Evolutionary conservation across 2,888 invertebrate species (phyloP), one percentile per base, ranked within the genome.

Genomic region (Polymixis lichenea): DNA sequence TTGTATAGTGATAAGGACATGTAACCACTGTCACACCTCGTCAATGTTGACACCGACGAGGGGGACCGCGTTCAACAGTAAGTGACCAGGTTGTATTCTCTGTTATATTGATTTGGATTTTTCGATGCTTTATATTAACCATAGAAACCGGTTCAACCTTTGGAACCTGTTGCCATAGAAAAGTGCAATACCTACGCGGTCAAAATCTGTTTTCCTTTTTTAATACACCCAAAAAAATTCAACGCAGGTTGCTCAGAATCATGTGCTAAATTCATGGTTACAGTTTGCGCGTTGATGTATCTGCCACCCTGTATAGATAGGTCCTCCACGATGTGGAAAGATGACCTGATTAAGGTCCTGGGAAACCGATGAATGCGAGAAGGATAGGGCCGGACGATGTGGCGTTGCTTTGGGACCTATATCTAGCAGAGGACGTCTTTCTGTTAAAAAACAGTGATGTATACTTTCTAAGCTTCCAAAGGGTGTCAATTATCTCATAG

Each of bases 21-120:
- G 91, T 91, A 90, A 89, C 90, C 81, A 93, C 85, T 90, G 92
- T 93, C 92, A 92, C 93, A 90, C 93, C 93, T 92, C 91, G 91
- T 92, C 92, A 91, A 88, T 89, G 89, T 77, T 71, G 70, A 75
- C 76, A 76, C 66, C 66, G 62, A 60, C 73, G 53, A 58, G 43
- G 25, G 70, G 83, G 83, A 83, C 67, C 7, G 79, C 58, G 8
- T 86, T 75, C 78, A 74, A 68, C 80, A 61, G 55, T 69, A 83
- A 66, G 69, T 46, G 25, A 68, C 68, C 77, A 82, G 13, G 56
- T 53, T 55, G 17, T 38, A 58, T 3, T 22, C 6, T 5, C 51
- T 11, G 22, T 32, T 69, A 19, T 25, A 25, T 6, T 38, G 0
- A 8, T 13, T 19, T 22, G 1, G 1, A 13, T 55, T 55, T 53